Evolutionary conservation across 2,797 vertebrate genomes (phyloP).

Genomic region (Chromis chromis): DNA sequence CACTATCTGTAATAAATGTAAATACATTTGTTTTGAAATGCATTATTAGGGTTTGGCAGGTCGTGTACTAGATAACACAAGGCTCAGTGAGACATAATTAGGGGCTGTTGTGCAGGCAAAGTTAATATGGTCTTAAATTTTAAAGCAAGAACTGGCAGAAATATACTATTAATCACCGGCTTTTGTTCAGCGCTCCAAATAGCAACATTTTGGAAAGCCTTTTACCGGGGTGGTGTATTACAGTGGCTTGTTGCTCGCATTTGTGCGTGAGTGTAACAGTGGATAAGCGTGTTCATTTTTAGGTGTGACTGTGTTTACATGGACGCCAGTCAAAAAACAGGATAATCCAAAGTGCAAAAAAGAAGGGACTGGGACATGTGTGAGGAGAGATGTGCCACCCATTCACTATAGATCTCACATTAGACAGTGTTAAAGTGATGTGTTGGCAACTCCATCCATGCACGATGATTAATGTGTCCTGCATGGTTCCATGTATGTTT

Average conservation of each 20-base stretch:
- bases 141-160: slow-evolving; percentile 81
- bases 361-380: slow-evolving; percentile 47
- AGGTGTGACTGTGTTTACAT: slow-evolving; percentile 77
- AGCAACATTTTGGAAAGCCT: slow-evolving; percentile 70
- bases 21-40: slow-evolving; percentile 76
- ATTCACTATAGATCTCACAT: slow-evolving; percentile 60
- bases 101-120: slow-evolving; percentile 77
- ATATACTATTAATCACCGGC: slow-evolving; percentile 82
- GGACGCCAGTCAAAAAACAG: slow-evolving; percentile 72
- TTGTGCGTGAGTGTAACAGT: slow-evolving; percentile 40
- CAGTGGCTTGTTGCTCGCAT: slow-evolving; percentile 47
- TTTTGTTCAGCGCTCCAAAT: slow-evolving; percentile 79
- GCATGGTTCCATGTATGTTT: slow-evolving; percentile 53
- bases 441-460: slow-evolving; percentile 58
- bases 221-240: slow-evolving; percentile 43
- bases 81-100: slow-evolving; percentile 78
- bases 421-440: slow-evolving; percentile 60
- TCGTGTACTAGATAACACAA: slow-evolving; percentile 72
- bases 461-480: slow-evolving; percentile 66
- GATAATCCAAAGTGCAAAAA: slow-evolving; percentile 69
- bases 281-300: slow-evolving; percentile 73
- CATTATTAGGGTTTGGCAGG: slow-evolving; percentile 78
- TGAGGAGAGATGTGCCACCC: slow-evolving; percentile 51
- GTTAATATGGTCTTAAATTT: slow-evolving; percentile 83
- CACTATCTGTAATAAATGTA: slow-evolving; percentile 70